Conservation (phyloP, 2,888 invertebrate genomes). For the Andrena fulva region DNA sequence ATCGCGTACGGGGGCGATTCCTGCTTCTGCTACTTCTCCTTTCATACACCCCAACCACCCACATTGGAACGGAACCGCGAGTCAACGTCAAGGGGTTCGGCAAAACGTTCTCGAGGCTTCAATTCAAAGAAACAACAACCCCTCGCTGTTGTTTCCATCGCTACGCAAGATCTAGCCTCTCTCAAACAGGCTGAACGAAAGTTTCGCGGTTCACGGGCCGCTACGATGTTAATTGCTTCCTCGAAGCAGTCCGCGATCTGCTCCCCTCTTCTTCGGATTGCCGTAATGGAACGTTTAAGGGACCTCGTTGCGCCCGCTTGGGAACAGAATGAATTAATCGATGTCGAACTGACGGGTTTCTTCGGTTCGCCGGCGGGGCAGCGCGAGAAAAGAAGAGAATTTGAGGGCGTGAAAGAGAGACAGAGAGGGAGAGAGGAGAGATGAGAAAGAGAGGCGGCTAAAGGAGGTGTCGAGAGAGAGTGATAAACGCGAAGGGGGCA, state of each 20-base stretch:
- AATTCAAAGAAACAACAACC: neutral
- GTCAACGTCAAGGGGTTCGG: slow-evolving; percentile 7
- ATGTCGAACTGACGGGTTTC: slow-evolving; percentile 71
- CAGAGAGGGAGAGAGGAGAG: neutral
- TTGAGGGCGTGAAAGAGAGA: neutral
- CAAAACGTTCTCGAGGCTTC: slow-evolving; percentile 2
- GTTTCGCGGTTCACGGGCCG: slow-evolving; percentile 30
- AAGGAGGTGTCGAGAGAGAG: slow-evolving; percentile 29
- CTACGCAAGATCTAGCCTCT: neutral
- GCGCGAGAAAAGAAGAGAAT: slow-evolving; percentile 29
- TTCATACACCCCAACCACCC: slow-evolving; percentile 3
- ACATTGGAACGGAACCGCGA: slow-evolving; percentile 3
- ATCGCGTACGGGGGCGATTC: slow-evolving; percentile 19
- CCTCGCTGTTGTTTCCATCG: neutral
- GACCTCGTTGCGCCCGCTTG: slow-evolving; percentile 57
- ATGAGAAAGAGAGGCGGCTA: neutral
- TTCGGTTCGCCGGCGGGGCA: slow-evolving; percentile 56
- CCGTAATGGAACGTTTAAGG: slow-evolving; percentile 48
- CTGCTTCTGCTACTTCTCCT: slow-evolving; percentile 16
- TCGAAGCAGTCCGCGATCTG: slow-evolving; percentile 7
- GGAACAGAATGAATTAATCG: slow-evolving; percentile 70
- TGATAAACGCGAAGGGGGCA: slow-evolving; percentile 45
- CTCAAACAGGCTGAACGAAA: slow-evolving; percentile 13
- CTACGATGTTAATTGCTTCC: slow-evolving; percentile 48
- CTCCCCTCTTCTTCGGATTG: slow-evolving; percentile 32